Evolutionary conservation across 2,888 invertebrate species (phyloP).

Genomic region (Perizoma flavofasciatum): DNA sequence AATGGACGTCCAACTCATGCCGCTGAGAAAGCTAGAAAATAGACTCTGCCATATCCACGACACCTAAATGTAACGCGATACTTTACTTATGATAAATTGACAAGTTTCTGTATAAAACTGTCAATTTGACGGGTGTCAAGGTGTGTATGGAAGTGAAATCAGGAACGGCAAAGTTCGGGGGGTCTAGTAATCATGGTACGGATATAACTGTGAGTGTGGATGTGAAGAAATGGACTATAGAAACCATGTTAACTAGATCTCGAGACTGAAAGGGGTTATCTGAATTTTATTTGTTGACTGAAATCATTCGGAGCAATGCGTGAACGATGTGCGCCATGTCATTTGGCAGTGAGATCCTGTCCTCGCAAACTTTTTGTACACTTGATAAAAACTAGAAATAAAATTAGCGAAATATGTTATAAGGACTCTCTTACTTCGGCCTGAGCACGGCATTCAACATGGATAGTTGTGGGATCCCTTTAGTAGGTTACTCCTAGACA

Average conservation of each 20-base stretch:
- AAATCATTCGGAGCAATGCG: neutral
- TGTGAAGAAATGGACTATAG: conserved; percentile 10
- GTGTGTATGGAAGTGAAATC: neutral
- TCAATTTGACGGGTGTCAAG: too few species aligned
- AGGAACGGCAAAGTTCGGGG: neutral
- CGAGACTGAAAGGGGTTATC: neutral
- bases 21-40: neutral
- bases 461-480: too few species aligned
- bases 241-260: conserved; percentile 22
- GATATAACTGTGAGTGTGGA: neutral
- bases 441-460: too few species aligned
- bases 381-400: conserved; percentile 13
- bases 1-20: too few species aligned
- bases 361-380: conserved; percentile 15
- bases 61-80: too few species aligned
- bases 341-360: conserved; percentile 9
- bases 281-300: neutral
- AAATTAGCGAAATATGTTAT: neutral
- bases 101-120: too few species aligned
- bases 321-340: conserved; percentile 11
- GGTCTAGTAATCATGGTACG: conserved; percentile 12
- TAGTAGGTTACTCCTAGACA: too few species aligned
- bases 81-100: too few species aligned
- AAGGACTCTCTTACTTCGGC: too few species aligned
- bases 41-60: too few species aligned